Evolutionary conservation across 2,888 invertebrate genomes (phyloP).

Genomic region (Hirtodrosophila trivittata): DNA sequence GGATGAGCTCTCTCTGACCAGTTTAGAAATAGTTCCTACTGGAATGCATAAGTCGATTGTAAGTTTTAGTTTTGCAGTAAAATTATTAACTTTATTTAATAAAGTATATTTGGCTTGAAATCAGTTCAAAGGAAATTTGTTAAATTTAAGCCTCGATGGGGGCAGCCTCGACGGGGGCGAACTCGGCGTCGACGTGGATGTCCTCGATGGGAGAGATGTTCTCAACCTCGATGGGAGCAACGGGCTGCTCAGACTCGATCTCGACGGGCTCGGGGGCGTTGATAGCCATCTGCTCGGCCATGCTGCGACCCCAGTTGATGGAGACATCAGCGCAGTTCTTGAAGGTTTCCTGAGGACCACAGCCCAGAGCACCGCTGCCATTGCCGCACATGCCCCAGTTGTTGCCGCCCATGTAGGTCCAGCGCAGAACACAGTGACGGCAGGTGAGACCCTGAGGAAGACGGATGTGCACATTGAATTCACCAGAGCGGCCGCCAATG

Average conservation of each 20-base stretch:
- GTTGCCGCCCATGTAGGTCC: conserved; percentile 85
- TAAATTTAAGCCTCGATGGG: too few relatives aligned
- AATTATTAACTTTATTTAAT: conserved; percentile 17
- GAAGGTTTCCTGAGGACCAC: conserved; percentile 85
- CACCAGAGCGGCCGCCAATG: conserved; percentile 63
- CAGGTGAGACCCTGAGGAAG: conserved; percentile 85
- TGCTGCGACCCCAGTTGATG: conserved; percentile 62
- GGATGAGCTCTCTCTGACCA: too few relatives aligned
- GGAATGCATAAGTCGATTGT: too few relatives aligned
- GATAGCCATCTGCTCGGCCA: conserved; percentile 33
- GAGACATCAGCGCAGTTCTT: conserved; percentile 85
- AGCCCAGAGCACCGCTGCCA: conserved; percentile 83
- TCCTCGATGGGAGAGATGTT: not conserved
- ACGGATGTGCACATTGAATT: conserved; percentile 72
- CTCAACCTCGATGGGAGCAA: conserved; percentile 4
- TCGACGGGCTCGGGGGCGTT: conserved; percentile 14
- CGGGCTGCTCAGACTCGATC: conserved; percentile 13
- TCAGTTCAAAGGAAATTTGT: conserved; percentile 17
- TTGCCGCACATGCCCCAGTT: conserved; percentile 84
- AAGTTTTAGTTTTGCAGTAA: not conserved
- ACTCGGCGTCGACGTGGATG: too few relatives aligned
- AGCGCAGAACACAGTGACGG: conserved; percentile 85
- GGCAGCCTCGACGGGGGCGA: not conserved
- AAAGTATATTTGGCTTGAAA: conserved; percentile 25
- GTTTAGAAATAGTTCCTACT: too few relatives aligned